Evolutionary conservation across 2,888 invertebrate species (phyloP), one percentile per base, ranked within the genome.

Genomic region (Metalampra italica): DNA sequence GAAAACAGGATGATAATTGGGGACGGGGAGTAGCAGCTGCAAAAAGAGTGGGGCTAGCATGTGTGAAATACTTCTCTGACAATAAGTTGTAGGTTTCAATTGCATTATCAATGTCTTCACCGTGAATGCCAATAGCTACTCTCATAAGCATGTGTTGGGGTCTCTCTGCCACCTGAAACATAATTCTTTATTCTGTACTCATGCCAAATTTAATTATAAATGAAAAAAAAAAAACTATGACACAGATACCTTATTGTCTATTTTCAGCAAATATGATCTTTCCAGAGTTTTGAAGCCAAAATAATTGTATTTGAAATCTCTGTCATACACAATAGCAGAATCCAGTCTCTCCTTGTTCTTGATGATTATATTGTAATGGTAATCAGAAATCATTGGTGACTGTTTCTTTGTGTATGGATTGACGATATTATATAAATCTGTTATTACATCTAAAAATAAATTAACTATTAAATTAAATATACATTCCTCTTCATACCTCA

Each of bases 271-370:
- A 79, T 99, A 99, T 0, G 98, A 98, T 42, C 97, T 91, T 72
- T 99, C 99, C 47, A 99, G 85, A 0, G 99, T 99, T 91, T 98
- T 99, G 73, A 99, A 99, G n/a, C 99, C 99, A 91, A 99, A 99
- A 77, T 97, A 99, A 73, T 97, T 98, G 84, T 98, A 99, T 52
- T 93, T 94, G 79, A 97, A 99, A 82, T 99, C 99, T 62, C 99
- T 92, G 73, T 98, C 98, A 79, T 99, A 98, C 38, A 98, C 96
- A 63, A 99, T 98, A 14, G 97, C 95, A 0, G 98, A 97, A 82
- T 99, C 97, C 45, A 99, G 86, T 54, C 92, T 91, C 66, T 97
- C 96, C n/a, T 97, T 94, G 83, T 99, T 93, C 51, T 94, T 91
- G 88, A 94, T 93, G 9, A 99, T 93, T 43, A 98, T 93, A 32